Percentiles rank a stretch among this genome's conserved stretches.
Conservation (phyloP, 2,888 invertebrate genomes). For the Isoperla grammatica region DNA sequence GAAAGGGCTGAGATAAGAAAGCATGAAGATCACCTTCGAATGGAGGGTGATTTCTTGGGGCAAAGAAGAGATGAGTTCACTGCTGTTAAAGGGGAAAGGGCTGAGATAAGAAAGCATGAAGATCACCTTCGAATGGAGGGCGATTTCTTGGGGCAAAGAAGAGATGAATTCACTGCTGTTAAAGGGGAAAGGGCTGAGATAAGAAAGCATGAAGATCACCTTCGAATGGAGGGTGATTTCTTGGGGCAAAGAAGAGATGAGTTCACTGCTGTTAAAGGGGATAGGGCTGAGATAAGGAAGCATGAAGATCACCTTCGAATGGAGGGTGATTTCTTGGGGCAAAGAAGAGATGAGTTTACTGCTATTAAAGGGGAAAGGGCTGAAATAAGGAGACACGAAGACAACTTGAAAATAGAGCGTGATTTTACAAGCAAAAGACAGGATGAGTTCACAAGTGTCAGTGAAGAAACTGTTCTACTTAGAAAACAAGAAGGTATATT, state of each 20-base stretch:
- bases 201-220: slow-evolving; percentile 35
- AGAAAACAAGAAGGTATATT: slow-evolving; percentile 58
- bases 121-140: slow-evolving; percentile 69
- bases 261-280: slow-evolving; percentile 47
- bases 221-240: slow-evolving; percentile 39
- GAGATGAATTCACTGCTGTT: slow-evolving; percentile 41
- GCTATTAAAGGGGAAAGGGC: slow-evolving; percentile 39
- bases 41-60: slow-evolving; percentile 35
- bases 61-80: slow-evolving; percentile 49
- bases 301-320: slow-evolving; percentile 55
- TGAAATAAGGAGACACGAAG: slow-evolving; percentile 34
- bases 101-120: slow-evolving; percentile 46
- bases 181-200: slow-evolving; percentile 41
- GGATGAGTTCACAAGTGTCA: slow-evolving; percentile 19
- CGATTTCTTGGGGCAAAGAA: slow-evolving; percentile 43
- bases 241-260: slow-evolving; percentile 34
- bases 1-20: too few relatives aligned
- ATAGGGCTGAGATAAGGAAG: slow-evolving; percentile 54
- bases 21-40: slow-evolving; percentile 41
- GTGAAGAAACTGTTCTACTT: slow-evolving; percentile 34
- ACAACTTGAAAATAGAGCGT: slow-evolving; percentile 37
- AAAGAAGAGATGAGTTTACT: slow-evolving; percentile 41
- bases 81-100: slow-evolving; percentile 51
- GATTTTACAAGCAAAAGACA: slow-evolving; percentile 40
- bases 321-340: slow-evolving; percentile 37